Percentiles rank a stretch among this genome's conserved stretches.
Evolutionary conservation across 1,140 invertebrate genomes (phyloP).

Genomic region (Saccostrea cuccullata): DNA sequence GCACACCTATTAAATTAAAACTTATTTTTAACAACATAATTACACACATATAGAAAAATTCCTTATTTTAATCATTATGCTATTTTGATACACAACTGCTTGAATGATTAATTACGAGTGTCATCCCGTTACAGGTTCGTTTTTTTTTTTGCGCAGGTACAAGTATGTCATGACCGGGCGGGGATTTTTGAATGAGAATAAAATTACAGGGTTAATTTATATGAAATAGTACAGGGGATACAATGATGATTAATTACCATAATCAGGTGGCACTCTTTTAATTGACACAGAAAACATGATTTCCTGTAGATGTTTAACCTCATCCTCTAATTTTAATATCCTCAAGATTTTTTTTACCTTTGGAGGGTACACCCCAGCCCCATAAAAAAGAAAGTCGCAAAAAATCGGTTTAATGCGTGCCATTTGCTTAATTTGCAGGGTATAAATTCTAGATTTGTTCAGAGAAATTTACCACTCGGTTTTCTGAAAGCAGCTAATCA

Average conservation of each 20-base stretch:
- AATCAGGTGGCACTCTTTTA: constrained; percentile 10
- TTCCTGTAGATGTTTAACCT: constrained; percentile 10
- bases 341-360: constrained; percentile 8
- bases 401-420: too few species aligned
- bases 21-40: too few species aligned
- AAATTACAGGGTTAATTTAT: constrained; percentile 5
- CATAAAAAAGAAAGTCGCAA: too few species aligned
- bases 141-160: constrained; percentile 6
- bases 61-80: neutral
- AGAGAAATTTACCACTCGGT: too few species aligned
- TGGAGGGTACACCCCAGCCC: neutral
- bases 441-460: too few species aligned
- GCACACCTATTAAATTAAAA: too few species aligned
- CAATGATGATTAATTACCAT: constrained; percentile 13
- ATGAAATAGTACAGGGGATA: neutral
- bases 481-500: too few species aligned
- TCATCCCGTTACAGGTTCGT: constrained; percentile 13
- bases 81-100: constrained; percentile 12
- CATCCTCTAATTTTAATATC: neutral
- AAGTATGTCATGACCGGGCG: neutral
- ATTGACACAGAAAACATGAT: constrained; percentile 6
- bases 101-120: constrained; percentile 1
- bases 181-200: neutral
- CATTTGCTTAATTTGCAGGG: too few species aligned
- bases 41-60: too few species aligned